These are phyloP conservation scores for Yasuhikotakia modesta DNA, from an alignment of 2,797 vertebrate genomes.

Conservation along the genomic window DNA sequence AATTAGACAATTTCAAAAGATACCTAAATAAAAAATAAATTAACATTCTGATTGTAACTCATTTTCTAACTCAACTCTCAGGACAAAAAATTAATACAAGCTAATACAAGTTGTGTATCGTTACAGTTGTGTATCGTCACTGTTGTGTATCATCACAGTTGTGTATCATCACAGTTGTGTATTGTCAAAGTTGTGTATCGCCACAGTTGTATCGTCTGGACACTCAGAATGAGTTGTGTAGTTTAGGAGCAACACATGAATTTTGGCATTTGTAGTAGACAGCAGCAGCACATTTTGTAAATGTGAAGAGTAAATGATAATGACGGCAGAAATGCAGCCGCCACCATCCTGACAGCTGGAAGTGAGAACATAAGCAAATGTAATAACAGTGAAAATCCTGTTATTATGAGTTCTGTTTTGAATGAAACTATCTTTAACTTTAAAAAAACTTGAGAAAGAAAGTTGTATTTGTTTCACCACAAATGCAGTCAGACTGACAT, in stretches of 20 bases:
- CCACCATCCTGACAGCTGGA: background rate
- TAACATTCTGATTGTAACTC: background rate
- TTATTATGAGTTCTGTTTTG: no score
- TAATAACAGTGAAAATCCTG: background rate
- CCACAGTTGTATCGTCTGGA: constrained; percentile 30
- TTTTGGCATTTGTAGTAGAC: constrained; percentile 6
- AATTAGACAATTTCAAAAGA: background rate
- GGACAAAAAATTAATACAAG: background rate
- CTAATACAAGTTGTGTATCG: no score
- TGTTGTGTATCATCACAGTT: no score
- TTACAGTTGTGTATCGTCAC: no score
- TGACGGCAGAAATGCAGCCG: constrained; percentile 16
- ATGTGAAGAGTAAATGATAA: constrained; percentile 21
- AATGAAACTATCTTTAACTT: no score
- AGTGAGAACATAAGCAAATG: constrained; percentile 4
- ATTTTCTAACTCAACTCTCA: background rate
- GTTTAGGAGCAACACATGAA: constrained; percentile 14
- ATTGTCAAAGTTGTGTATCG: constrained; percentile 28
- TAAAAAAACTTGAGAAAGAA: no score
- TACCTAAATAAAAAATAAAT: background rate
- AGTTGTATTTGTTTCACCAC: no score
- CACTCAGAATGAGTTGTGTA: constrained; percentile 7
- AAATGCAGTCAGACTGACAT: no score
- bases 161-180: constrained; percentile 23
- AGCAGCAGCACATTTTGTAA: background rate